Percentiles rank a stretch among this genome's conserved stretches.
Conservation (phyloP, 1,140 invertebrate genomes). For the Drosophila nebulosa region DNA sequence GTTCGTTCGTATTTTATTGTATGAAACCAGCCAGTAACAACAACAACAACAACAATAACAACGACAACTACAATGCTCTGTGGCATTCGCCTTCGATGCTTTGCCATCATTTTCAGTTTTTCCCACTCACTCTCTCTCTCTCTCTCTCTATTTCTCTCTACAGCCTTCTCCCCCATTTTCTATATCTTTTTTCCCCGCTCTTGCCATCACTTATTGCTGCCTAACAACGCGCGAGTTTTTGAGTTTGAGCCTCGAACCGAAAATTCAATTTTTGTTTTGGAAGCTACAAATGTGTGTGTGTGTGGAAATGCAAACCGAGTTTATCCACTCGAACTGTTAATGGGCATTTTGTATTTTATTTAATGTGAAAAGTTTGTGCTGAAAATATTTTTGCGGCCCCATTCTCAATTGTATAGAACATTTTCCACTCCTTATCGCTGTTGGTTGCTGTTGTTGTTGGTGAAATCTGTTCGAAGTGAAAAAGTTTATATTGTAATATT, state of each 20-base stretch:
- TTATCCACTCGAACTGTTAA: conserved; percentile 79
- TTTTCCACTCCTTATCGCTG: neutral
- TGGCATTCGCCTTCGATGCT: conserved; percentile 67
- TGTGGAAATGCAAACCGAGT: conserved; percentile 68
- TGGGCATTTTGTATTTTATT: conserved; percentile 80
- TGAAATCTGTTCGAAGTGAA: conserved; percentile 53
- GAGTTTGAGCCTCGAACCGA: conserved; percentile 70
- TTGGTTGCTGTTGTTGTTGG: conserved; percentile 20
- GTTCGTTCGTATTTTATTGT: conserved; percentile 76
- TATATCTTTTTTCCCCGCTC: neutral
- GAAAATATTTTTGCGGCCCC: conserved; percentile 54
- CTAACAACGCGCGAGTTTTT: conserved; percentile 62
- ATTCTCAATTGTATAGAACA: conserved; percentile 37
- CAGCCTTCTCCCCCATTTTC: neutral
- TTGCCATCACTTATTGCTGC: neutral
- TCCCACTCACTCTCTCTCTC: neutral
- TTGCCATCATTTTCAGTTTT: conserved; percentile 43
- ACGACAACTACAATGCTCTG: conserved; percentile 45
- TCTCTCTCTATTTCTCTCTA: neutral
- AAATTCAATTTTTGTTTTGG: conserved; percentile 73
- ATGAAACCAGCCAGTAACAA: conserved; percentile 53
- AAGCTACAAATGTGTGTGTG: conserved; percentile 25
- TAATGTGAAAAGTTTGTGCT: conserved; percentile 76
- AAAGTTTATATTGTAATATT: conserved; percentile 78
- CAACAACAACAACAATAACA: conserved; percentile 3